Percentiles rank a stretch among this genome's conserved stretches.
Evolutionary conservation across 2,113 vertebrate genomes (phyloP).

Genomic region (Nothoprocta perdicaria): DNA sequence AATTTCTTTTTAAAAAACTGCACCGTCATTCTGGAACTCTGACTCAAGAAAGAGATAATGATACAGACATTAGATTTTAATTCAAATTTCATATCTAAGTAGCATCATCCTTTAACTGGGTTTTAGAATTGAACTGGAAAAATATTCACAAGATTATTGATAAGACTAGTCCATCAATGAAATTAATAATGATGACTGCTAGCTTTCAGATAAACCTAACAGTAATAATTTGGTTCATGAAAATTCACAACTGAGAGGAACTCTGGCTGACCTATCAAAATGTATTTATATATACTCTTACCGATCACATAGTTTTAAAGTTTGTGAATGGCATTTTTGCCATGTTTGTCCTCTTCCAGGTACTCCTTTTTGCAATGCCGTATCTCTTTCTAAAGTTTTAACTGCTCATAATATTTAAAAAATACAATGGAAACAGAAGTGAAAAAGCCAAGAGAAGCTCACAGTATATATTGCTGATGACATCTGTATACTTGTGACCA

Average conservation of each 20-base stretch:
- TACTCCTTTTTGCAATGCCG: neutral
- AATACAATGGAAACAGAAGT: neutral
- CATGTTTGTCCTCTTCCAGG: neutral
- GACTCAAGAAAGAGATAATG: neutral
- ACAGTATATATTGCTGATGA: neutral
- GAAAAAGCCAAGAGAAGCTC: neutral
- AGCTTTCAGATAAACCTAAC: neutral
- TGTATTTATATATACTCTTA: neutral
- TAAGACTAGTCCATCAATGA: neutral
- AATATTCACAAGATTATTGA: neutral
- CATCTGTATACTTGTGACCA: conserved; percentile 27
- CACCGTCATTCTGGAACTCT: accelerated
- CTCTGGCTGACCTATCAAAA: neutral
- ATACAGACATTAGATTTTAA: neutral
- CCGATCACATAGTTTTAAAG: neutral
- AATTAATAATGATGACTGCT: neutral
- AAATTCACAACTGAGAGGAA: neutral
- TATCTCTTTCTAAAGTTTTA: neutral
- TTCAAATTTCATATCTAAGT: neutral
- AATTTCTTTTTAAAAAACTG: neutral
- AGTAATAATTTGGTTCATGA: neutral
- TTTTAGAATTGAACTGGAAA: neutral
- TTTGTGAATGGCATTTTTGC: neutral
- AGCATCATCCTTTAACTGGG: neutral
- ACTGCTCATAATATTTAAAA: neutral